Evolutionary conservation across 2,888 invertebrate genomes (phyloP), one percentile per base, ranked within the genome.

Genomic region (Drosophila cracens): DNA sequence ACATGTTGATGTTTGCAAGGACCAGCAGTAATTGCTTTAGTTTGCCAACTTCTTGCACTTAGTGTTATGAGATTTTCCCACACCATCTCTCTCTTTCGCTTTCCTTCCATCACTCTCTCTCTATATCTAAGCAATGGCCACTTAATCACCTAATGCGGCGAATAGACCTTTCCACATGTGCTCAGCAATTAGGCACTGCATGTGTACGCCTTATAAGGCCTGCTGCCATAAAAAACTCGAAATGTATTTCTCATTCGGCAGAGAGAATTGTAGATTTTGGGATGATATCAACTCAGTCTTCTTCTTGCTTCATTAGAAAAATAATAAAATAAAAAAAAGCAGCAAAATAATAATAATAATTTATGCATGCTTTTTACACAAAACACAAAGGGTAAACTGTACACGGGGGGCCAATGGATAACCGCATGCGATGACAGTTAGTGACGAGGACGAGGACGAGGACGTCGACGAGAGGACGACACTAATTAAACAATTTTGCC

Each of bases 311-410:
- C 85, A 89, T 89, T 87, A 80, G 89, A 71, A 79, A 74, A 36
- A 31, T 7, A 18, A 18, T 6, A 25, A 10, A 27, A n/a, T n/a
- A 5, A 18, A 31, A 48, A 36, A 53, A 25, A 18, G 5, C 10
- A 46, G 6, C 21, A 76, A 54, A 34, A 64, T 71, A 81, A 74
- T 67, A 69, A 77, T 79, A 64, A 74, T 82, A 82, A 87, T 84
- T 88, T 84, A 86, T 84, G 89, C 89, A 89, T 87, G 87, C 67
- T 71, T 66, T 63, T 84, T 84, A 82, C 87, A 82, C 87, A 84
- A 81, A 72, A 68, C 89, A 76, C 87, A 82, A 82, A 81, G 83
- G 83, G 86, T 88, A 73, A 83, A 80, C 74, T 61, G 75, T 75
- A 46, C 79, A 67, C 60, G 34, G 51, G 65, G 83, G 73, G 29